These are phyloP conservation scores for Lanius ludovicianus DNA, from an alignment of 2,113 vertebrate species.

Conservation along the genomic window DNA sequence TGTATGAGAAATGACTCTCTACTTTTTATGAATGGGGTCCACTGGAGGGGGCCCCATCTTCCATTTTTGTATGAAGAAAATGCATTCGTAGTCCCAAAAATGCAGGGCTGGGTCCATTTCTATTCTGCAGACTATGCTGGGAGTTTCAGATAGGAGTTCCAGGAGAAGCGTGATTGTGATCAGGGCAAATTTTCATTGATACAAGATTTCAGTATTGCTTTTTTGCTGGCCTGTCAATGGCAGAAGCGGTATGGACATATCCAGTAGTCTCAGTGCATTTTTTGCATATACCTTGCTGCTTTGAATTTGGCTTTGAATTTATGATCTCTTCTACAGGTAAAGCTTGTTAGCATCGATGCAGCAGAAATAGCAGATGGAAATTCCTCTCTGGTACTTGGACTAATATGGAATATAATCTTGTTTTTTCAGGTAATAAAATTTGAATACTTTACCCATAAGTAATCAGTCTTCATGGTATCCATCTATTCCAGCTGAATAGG, in stretches of 20 bases:
- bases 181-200: not conserved
- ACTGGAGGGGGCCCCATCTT: not conserved
- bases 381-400: slow-evolving; percentile 90
- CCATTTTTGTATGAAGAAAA: not conserved
- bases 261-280: not conserved
- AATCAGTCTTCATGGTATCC: not conserved
- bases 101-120: not conserved
- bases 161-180: not conserved
- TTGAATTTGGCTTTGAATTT: not conserved
- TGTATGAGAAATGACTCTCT: not conserved
- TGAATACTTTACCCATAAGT: not conserved
- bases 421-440: slow-evolving; percentile 90
- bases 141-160: not conserved
- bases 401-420: slow-evolving; percentile 98
- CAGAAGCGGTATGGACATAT: not conserved
- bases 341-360: slow-evolving; percentile 94
- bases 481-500: not conserved
- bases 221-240: not conserved
- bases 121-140: not conserved
- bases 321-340: slow-evolving; percentile 79
- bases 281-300: not conserved
- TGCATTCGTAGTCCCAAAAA: not conserved
- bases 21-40: not conserved
- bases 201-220: not conserved
- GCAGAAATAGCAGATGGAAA: slow-evolving; percentile 94